phyloP scores from a whole-genome alignment of 2,113 vertebrate species.

The Melierax canorus region DNA sequence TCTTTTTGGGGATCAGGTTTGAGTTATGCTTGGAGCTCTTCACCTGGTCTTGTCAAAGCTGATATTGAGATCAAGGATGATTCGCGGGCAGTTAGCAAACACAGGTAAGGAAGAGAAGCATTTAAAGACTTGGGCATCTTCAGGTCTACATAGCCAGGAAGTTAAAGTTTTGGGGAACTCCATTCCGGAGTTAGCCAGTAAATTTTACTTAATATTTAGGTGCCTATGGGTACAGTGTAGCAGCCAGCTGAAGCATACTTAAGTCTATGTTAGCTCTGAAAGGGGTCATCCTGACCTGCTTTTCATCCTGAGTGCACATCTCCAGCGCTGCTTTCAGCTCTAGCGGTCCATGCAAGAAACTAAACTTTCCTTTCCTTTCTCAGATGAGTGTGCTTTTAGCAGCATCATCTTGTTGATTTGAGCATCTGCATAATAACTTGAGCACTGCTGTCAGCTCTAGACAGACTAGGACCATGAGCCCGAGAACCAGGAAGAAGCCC shows the following conservation, averaged over 20 bases:
- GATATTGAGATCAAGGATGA: neutral
- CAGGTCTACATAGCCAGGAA: neutral
- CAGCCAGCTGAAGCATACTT: neutral
- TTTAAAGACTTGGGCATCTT: neutral
- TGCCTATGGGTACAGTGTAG: neutral
- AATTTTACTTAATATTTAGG: neutral
- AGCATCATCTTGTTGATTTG: neutral
- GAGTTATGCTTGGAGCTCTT: neutral
- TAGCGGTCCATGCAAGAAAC: neutral
- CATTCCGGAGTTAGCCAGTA: neutral
- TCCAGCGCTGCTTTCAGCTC: neutral
- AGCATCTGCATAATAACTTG: neutral
- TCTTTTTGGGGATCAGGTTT: neutral
- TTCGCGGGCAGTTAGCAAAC: neutral
- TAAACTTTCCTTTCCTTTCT: neutral
- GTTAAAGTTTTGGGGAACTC: neutral
- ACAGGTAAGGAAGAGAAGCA: neutral
- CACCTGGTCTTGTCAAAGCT: neutral
- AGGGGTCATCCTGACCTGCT: neutral
- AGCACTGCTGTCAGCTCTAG: neutral
- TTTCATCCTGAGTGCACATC: neutral
- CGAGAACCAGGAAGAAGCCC: neutral
- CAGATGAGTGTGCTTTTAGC: neutral
- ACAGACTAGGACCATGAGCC: neutral
- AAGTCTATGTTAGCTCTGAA: neutral